Evolutionary conservation across 2,888 invertebrate genomes (phyloP).

Genomic region (Theretra japonica): DNA sequence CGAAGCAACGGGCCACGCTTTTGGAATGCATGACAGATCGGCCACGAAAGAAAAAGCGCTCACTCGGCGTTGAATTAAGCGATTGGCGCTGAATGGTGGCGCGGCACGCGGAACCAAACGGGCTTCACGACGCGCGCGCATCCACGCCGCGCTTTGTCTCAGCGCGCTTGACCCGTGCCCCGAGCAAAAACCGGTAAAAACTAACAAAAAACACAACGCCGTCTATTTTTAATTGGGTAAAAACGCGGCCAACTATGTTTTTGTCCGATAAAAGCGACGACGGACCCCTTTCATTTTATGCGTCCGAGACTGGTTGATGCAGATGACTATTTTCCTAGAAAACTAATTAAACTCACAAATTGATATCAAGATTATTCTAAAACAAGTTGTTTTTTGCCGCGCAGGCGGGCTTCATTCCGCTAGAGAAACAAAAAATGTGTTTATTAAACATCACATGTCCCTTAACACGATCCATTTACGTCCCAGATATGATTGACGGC

Average conservation of each 20-base stretch:
- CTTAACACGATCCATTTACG: conserved; percentile 26
- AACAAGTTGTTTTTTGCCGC: conserved; percentile 50
- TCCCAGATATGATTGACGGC: conserved; percentile 23
- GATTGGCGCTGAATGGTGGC: conserved; percentile 80
- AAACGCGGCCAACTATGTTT: conserved; percentile 65
- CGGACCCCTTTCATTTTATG: conserved; percentile 45
- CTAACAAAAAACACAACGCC: conserved; percentile 64
- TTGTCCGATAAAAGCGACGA: conserved; percentile 55
- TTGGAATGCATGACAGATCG: conserved; percentile 83
- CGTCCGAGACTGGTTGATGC: conserved; percentile 14
- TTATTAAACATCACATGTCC: conserved; percentile 12
- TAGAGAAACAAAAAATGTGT: conserved; percentile 15
- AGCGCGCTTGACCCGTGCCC: conserved; percentile 82
- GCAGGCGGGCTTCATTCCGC: conserved; percentile 29
- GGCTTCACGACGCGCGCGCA: conserved; percentile 68
- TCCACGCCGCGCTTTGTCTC: conserved; percentile 77
- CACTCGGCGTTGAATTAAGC: conserved; percentile 79
- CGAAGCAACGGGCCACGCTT: conserved; percentile 42
- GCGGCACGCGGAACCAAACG: conserved; percentile 80
- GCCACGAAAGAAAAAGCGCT: conserved; percentile 74
- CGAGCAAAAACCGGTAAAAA: conserved; percentile 73
- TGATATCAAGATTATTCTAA: conserved; percentile 41
- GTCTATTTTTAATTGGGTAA: conserved; percentile 73
- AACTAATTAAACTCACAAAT: conserved; percentile 28
- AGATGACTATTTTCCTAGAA: conserved; percentile 21